phyloP scores from a whole-genome alignment of 2,888 invertebrate genomes.

The Callosobruchus maculatus region DNA sequence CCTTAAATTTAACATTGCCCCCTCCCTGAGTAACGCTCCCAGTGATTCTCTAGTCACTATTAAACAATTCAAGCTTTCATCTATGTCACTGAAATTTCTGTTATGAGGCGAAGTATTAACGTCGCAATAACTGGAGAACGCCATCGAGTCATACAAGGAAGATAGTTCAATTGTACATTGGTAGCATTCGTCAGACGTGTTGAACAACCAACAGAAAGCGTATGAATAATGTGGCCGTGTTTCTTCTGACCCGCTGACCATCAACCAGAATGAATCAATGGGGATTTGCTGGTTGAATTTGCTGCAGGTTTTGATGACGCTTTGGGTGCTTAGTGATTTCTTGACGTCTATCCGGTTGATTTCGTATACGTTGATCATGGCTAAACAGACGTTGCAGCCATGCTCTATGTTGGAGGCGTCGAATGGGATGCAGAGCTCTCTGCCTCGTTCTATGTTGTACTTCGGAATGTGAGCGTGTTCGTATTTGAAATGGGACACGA shows the following conservation, averaged over 20 bases:
- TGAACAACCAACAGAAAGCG: conserved; percentile 41
- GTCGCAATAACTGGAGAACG: conserved; percentile 38
- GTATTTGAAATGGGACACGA: conserved; percentile 41
- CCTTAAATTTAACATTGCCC: conserved; percentile 37
- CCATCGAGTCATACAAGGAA: conserved; percentile 35
- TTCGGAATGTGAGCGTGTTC: conserved; percentile 40
- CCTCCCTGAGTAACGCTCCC: conserved; percentile 36
- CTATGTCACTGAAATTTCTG: conserved; percentile 32
- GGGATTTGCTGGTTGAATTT: conserved; percentile 36
- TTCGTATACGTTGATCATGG: conserved; percentile 39
- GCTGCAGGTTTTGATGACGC: conserved; percentile 34
- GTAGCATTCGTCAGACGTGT: conserved; percentile 36
- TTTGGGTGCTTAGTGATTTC: conserved; percentile 29
- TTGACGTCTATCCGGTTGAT: conserved; percentile 30
- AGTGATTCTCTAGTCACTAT: conserved; percentile 36
- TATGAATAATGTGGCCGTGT: conserved; percentile 28
- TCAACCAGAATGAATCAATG: conserved; percentile 43
- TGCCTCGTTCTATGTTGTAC: conserved; percentile 31
- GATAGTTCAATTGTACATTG: conserved; percentile 41
- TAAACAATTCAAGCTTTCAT: conserved; percentile 36
- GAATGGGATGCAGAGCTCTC: conserved; percentile 33
- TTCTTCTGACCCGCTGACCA: conserved; percentile 39
- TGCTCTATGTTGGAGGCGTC: conserved; percentile 34
- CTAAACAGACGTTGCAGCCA: conserved; percentile 35
- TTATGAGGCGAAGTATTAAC: conserved; percentile 33